These are phyloP conservation scores for Andrena fulva DNA, from an alignment of 2,888 invertebrate genomes.

Conservation along the genomic window DNA sequence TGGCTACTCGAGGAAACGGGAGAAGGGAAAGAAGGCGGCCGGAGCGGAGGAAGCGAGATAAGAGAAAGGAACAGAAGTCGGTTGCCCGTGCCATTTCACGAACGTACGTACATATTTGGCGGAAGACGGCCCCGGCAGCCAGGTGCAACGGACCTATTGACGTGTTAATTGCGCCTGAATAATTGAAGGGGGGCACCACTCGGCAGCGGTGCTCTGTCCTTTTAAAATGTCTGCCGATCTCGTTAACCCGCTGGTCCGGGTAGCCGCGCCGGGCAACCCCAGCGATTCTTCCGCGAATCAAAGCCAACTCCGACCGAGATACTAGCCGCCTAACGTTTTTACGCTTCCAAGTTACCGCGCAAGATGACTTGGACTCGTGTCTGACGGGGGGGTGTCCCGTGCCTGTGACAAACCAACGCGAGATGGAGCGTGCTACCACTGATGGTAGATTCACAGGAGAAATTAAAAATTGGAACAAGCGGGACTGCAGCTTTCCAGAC, in stretches of 20 bases:
- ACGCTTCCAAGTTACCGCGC: background rate
- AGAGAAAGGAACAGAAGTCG: slow-evolving; percentile 43
- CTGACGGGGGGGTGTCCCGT: too few species aligned
- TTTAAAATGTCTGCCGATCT: slow-evolving; percentile 80
- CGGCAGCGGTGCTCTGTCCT: slow-evolving; percentile 75
- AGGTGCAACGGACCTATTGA: slow-evolving; percentile 81
- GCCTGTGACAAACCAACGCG: too few species aligned
- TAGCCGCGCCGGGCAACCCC: background rate
- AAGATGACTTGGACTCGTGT: too few species aligned
- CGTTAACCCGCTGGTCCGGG: slow-evolving; percentile 70
- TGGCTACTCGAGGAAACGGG: slow-evolving; percentile 1
- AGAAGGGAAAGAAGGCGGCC: slow-evolving; percentile 9
- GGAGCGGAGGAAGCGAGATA: slow-evolving; percentile 8
- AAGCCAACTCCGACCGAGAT: background rate
- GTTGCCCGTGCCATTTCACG: slow-evolving; percentile 62
- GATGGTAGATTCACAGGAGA: too few species aligned
- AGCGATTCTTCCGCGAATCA: slow-evolving; percentile 13
- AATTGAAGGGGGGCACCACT: slow-evolving; percentile 76
- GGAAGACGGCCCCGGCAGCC: slow-evolving; percentile 74
- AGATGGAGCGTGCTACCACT: too few species aligned
- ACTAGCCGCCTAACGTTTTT: background rate
- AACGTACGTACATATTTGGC: slow-evolving; percentile 72
- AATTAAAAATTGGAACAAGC: too few species aligned
- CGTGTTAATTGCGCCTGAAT: slow-evolving; percentile 82
- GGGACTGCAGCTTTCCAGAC: too few species aligned